phyloP scores from a whole-genome alignment of 2,797 vertebrate genomes.

The Argya squamiceps region DNA sequence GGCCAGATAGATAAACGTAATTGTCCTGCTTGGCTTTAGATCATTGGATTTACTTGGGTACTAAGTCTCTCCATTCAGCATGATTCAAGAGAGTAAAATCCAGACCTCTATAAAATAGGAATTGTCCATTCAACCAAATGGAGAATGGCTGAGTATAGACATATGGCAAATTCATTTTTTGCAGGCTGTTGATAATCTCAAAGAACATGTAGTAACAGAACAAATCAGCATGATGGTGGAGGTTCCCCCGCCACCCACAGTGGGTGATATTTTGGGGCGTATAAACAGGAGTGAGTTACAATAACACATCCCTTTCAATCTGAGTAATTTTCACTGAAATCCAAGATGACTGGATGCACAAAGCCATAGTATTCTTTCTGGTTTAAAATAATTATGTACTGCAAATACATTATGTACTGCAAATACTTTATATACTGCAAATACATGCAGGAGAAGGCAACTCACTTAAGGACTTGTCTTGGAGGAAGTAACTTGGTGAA shows the following conservation, averaged over 20 bases:
- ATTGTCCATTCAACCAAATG: conserved; percentile 51
- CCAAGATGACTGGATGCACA: neutral
- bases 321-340: conserved; percentile 49
- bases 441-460: neutral
- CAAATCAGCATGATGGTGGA: conserved; percentile 62
- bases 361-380: neutral
- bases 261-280: conserved; percentile 55
- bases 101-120: neutral
- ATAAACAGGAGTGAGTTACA: conserved; percentile 64
- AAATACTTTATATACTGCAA: neutral
- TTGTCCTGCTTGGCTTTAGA: neutral
- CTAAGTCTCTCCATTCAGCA: neutral
- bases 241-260: conserved; percentile 65
- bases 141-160: conserved; percentile 49
- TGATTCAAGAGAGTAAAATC: conserved; percentile 23
- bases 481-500: neutral
- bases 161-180: conserved; percentile 67
- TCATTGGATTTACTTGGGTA: neutral
- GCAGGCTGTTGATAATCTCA: conserved; percentile 57
- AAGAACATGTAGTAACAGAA: conserved; percentile 72
- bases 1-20: neutral
- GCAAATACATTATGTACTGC: neutral
- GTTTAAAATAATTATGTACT: neutral
- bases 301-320: conserved; percentile 49
- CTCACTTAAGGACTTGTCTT: neutral